Evolutionary conservation across 1,140 invertebrate genomes (phyloP).

Genomic region (Rhyzopertha dominica): DNA sequence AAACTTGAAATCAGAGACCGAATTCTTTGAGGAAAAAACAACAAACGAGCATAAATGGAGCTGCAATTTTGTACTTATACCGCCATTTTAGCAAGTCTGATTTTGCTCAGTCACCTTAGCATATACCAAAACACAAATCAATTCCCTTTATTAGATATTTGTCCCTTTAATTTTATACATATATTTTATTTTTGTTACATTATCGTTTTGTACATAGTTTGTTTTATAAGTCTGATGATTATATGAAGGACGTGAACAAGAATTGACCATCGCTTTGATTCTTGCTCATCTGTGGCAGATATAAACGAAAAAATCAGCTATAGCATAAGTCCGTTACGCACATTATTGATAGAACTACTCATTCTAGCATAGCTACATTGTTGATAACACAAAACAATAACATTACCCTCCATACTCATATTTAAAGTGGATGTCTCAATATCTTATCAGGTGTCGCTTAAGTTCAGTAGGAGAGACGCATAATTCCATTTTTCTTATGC

Average conservation of each 20-base stretch:
- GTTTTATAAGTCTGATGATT: neutral
- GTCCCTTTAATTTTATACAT: neutral
- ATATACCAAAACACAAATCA: conserved; percentile 2
- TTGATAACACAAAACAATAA: no score
- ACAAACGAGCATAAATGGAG: no score
- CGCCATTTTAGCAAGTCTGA: neutral
- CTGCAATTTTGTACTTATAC: no score
- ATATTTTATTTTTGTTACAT: conserved; percentile 9
- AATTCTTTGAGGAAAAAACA: conserved; percentile 3
- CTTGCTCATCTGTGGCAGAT: conserved; percentile 3
- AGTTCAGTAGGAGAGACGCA: no score
- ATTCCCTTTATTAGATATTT: neutral
- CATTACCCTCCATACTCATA: no score
- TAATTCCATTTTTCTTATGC: no score
- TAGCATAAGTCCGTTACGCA: no score
- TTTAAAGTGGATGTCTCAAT: no score
- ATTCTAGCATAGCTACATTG: no score
- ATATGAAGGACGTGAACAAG: conserved; percentile 5
- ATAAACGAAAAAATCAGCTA: neutral
- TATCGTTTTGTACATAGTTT: conserved; percentile 6
- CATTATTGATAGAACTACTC: no score
- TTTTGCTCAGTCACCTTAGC: neutral
- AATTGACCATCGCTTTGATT: conserved; percentile 1
- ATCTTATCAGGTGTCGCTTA: no score
- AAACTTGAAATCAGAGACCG: neutral